These are phyloP conservation scores for Dufourea novaeangliae DNA, from an alignment of 1,140 invertebrate species.

Conservation along the genomic window DNA sequence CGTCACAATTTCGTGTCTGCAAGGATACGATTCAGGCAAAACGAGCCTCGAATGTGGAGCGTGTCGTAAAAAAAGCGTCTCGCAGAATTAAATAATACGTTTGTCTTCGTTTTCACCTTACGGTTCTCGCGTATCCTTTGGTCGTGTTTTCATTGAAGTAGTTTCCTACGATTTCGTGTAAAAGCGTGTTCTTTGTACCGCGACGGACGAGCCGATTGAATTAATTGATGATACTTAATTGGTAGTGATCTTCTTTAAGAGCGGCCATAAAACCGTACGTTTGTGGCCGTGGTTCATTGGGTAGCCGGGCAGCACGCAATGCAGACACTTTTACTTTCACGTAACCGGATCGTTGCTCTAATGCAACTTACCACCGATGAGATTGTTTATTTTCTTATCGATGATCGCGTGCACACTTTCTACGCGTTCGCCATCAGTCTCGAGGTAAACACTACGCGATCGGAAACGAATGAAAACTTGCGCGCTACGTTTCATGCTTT, in stretches of 20 bases:
- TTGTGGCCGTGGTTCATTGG: conserved; percentile 13
- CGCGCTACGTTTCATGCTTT: not conserved
- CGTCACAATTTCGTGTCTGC: not conserved
- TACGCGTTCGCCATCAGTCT: not conserved
- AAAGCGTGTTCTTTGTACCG: not conserved
- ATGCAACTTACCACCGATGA: conserved; percentile 41
- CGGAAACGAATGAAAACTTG: conserved; percentile 29
- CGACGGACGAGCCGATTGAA: not conserved
- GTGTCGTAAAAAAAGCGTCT: not conserved
- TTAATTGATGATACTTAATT: not conserved
- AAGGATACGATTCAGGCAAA: not conserved
- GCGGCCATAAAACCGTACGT: not conserved
- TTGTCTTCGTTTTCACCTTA: conserved; percentile 1
- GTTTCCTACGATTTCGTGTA: not conserved
- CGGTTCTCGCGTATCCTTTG: too few species aligned
- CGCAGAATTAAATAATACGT: not conserved
- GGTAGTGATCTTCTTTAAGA: not conserved
- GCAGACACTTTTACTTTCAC: conserved; percentile 55
- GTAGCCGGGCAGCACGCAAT: conserved; percentile 16
- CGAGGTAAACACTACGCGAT: conserved; percentile 24
- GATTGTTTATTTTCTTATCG: conserved; percentile 50
- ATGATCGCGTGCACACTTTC: conserved; percentile 14
- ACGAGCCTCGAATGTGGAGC: not conserved
- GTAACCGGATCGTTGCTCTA: conserved; percentile 43
- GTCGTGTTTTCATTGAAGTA: not conserved